Conservation (phyloP, 2,888 invertebrate genomes). For the Stramonita haemastoma region DNA sequence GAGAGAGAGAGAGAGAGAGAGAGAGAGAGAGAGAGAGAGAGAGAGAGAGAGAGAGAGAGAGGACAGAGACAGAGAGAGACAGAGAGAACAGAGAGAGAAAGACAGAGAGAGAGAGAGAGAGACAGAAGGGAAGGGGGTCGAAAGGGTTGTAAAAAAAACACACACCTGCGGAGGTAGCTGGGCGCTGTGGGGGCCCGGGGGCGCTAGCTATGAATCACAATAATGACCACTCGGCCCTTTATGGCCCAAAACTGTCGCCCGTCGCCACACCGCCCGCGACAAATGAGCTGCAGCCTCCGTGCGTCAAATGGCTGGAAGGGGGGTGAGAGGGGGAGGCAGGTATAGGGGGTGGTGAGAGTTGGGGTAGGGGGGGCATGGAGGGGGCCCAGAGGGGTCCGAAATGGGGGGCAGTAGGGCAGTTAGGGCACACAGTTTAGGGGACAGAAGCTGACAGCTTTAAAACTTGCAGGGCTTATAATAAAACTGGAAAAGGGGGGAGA, state of each 20-base stretch:
- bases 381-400: not conserved
- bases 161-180: not conserved
- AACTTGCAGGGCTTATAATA: not conserved
- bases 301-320: not conserved
- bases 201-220: not conserved
- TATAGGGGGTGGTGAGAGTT: not conserved
- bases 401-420: slow-evolving; percentile 16
- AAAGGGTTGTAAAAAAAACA: not conserved
- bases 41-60: too few relatives aligned
- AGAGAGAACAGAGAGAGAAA: too few relatives aligned
- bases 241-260: not conserved
- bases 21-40: too few relatives aligned
- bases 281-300: not conserved
- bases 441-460: slow-evolving; percentile 18
- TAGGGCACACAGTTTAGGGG: slow-evolving; percentile 1
- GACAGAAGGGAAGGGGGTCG: not conserved
- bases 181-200: not conserved
- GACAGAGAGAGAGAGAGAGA: not conserved
- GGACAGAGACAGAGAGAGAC: not conserved
- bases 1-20: too few relatives aligned
- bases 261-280: not conserved
- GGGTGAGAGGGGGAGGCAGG: not conserved
- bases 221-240: slow-evolving; percentile 1
- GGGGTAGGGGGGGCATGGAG: not conserved
- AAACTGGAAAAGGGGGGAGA: not conserved